phyloP scores from a whole-genome alignment of 2,113 vertebrate genomes.

The Periophthalmus modestus region DNA sequence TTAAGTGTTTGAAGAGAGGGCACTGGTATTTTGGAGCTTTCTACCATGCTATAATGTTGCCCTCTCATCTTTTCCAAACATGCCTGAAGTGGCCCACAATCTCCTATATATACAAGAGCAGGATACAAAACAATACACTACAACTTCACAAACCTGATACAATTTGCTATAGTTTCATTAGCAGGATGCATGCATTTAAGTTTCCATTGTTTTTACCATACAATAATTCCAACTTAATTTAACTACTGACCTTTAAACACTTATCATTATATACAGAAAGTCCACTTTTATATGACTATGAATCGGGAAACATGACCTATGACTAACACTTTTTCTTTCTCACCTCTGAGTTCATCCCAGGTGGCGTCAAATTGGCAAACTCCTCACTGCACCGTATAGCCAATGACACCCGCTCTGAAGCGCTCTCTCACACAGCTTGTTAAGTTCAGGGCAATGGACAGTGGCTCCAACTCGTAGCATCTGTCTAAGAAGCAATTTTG shows the following conservation, averaged over 20 bases:
- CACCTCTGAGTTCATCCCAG: background rate
- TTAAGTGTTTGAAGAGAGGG: no score
- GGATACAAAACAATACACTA: no score
- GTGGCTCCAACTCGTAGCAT: background rate
- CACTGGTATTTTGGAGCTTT: no score
- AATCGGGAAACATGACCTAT: background rate
- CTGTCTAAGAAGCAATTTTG: conserved; percentile 8
- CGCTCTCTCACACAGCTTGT: conserved; percentile 19
- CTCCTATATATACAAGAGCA: no score
- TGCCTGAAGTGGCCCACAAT: no score
- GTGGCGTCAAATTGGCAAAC: conserved; percentile 26
- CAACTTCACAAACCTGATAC: no score
- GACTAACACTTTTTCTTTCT: background rate
- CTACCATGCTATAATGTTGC: no score
- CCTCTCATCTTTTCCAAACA: no score
- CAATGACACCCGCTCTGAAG: conserved; percentile 11
- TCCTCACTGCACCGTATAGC: background rate
- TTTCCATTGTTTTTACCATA: background rate
- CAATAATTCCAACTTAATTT: background rate
- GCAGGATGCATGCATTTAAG: no score
- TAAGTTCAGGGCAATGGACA: conserved; percentile 21
- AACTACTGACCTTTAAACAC: no score
- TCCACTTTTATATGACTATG: background rate
- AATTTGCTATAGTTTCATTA: no score
- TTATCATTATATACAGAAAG: no score